phyloP scores from a whole-genome alignment of 2,888 invertebrate species.

The Drosophila stalkeri region DNA sequence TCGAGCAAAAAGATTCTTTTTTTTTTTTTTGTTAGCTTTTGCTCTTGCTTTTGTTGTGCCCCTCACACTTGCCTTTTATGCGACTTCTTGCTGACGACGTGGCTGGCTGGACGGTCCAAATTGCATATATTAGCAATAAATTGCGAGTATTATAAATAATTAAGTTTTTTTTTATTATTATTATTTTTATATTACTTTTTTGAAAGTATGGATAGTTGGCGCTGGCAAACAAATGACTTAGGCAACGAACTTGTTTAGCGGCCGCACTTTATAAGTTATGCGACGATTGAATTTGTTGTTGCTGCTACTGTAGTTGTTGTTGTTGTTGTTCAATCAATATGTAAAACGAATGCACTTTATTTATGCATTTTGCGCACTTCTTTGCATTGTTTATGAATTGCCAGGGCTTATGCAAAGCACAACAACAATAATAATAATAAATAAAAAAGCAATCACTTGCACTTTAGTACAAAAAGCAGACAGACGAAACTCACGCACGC shows the following conservation, averaged over 20 bases:
- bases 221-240: slow-evolving; percentile 72
- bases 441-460: slow-evolving; percentile 55
- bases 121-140: slow-evolving; percentile 64
- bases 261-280: slow-evolving; percentile 33
- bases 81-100: slow-evolving; percentile 73
- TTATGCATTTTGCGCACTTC: slow-evolving; percentile 70
- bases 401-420: slow-evolving; percentile 46
- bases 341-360: slow-evolving; percentile 66
- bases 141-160: slow-evolving; percentile 56
- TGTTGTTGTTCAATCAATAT: slow-evolving; percentile 30
- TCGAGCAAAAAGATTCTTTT: slow-evolving; percentile 38
- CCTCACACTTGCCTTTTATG: slow-evolving; percentile 64
- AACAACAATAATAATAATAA: slow-evolving; percentile 21
- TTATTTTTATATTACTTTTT: slow-evolving; percentile 4
- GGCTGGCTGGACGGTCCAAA: slow-evolving; percentile 50
- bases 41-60: slow-evolving; percentile 38
- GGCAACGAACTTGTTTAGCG: slow-evolving; percentile 74
- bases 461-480: slow-evolving; percentile 37
- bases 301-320: neutral
- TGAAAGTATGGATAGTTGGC: slow-evolving; percentile 56
- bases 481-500: slow-evolving; percentile 11
- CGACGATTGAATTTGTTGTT: slow-evolving; percentile 10
- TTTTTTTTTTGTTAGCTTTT: slow-evolving; percentile 20
- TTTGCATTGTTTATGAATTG: slow-evolving; percentile 66
- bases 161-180: slow-evolving; percentile 18